Percentiles rank a stretch among this genome's conserved stretches.
Evolutionary conservation across 2,113 vertebrate genomes (phyloP).

Genomic region (Lampris incognitus): DNA sequence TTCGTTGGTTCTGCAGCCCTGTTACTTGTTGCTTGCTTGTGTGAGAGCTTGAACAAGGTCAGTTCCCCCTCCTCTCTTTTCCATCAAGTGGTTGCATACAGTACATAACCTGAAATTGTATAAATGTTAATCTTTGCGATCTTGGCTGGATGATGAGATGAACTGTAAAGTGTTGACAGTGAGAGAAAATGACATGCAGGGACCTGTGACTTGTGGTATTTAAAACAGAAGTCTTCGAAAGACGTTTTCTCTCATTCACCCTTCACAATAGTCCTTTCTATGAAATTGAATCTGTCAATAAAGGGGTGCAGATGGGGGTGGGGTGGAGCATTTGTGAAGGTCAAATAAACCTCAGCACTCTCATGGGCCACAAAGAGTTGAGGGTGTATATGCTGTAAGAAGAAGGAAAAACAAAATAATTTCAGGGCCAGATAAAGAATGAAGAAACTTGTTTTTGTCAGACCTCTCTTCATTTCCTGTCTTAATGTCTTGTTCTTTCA

Average conservation of each 20-base stretch:
- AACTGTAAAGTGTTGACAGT: slow-evolving; percentile 47
- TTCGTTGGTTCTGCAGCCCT: neutral
- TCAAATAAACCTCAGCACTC: slow-evolving; percentile 64
- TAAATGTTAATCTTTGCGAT: slow-evolving; percentile 36
- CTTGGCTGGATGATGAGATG: slow-evolving; percentile 32
- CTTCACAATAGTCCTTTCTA: slow-evolving; percentile 29
- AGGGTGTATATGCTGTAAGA: slow-evolving; percentile 30
- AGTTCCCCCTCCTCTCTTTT: slow-evolving; percentile 19
- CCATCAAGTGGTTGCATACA: slow-evolving; percentile 42
- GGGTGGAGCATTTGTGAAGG: slow-evolving; percentile 41
- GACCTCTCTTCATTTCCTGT: slow-evolving; percentile 9
- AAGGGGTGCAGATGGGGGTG: slow-evolving; percentile 32
- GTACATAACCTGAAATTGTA: slow-evolving; percentile 7
- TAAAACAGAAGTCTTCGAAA: slow-evolving; percentile 39
- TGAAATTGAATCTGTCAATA: slow-evolving; percentile 60
- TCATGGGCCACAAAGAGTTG: slow-evolving; percentile 32
- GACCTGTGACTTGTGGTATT: slow-evolving; percentile 37
- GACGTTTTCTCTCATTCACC: slow-evolving; percentile 13
- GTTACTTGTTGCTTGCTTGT: neutral
- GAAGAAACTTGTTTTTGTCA: slow-evolving; percentile 29
- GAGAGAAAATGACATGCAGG: slow-evolving; percentile 30
- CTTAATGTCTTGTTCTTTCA: slow-evolving; percentile 17
- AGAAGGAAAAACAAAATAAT: slow-evolving; percentile 9
- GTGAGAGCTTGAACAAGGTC: slow-evolving; percentile 32
- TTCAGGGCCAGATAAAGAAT: slow-evolving; percentile 15